Evolutionary conservation across 2,113 vertebrate species (phyloP).

Genomic region (Leiothrix lutea): DNA sequence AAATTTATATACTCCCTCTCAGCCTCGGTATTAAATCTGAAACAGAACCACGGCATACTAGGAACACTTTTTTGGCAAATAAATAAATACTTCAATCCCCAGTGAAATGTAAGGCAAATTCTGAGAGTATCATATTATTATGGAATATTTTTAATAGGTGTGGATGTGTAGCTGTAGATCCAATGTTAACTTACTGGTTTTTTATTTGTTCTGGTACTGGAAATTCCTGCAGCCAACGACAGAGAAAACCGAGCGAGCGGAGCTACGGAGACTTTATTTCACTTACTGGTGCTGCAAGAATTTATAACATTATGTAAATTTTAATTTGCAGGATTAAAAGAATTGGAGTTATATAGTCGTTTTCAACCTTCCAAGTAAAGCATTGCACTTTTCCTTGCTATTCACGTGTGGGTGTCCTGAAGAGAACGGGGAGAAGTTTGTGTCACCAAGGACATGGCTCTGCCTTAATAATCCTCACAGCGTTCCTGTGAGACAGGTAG

Average conservation of each 20-base stretch:
- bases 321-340: background rate
- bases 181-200: background rate
- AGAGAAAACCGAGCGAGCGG: accelerated
- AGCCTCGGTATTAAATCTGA: constrained; percentile 33
- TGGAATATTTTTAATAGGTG: background rate
- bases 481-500: background rate
- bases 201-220: background rate
- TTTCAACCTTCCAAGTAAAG: background rate
- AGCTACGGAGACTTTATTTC: background rate
- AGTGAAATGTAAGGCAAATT: constrained; percentile 42
- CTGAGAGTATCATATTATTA: background rate
- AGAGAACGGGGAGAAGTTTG: background rate
- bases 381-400: background rate
- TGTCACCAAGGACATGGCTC: background rate
- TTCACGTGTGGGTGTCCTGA: background rate
- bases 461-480: background rate
- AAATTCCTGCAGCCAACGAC: background rate
- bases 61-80: constrained; percentile 56
- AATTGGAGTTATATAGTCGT: accelerated
- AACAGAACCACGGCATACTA: background rate
- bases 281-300: background rate
- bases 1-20: constrained; percentile 10
- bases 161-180: background rate
- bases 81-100: constrained; percentile 39
- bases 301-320: background rate